Evolutionary conservation across 2,888 invertebrate species (phyloP), one percentile per base, ranked within the genome.

Genomic region (Lochmaea crataegi): DNA sequence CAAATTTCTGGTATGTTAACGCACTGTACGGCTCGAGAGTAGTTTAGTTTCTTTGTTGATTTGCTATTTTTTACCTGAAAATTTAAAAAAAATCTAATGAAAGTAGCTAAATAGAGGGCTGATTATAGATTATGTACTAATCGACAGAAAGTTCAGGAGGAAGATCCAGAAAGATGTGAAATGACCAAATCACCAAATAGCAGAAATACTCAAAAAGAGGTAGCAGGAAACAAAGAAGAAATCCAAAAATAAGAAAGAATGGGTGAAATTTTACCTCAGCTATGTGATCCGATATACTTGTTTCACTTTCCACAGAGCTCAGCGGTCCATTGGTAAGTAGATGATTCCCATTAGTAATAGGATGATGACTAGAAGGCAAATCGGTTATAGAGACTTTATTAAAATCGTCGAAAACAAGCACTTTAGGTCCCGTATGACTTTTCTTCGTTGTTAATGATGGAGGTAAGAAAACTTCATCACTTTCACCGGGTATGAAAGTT

Each of bases 21-120:
- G 81, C 91, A 91, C 82, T 91, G 91, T 38, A 91, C 88, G 0
- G 91, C 90, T 60, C 85, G 82, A 1, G 86, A 86, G 74, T 87
- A 87, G 77, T 86, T 86, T 53, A 87, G 75, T 78, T 84, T 85
- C 68, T 84, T 86, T 32, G 77, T 76, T n/a, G 82, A 79, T 71
- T 83, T 83, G 56, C 81, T 84, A 72, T 85, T 86, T 77, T 86
- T 85, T 71, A 87, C 68, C 75, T 75, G 38, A 32, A 69, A 68
- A 42, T 32, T 45, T 42, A 32, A n/a, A 56, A 11, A 51, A 58
- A 48, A 18, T 41, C 38, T 4, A 32, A 32, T 5, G 32, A 32
- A 32, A 32, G 1, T 22, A 22, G 22, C 22, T 22, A 22, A 22
- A 22, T 22, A 2, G 22, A 22, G 0, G 26, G 26, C 2, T 26